Percentiles rank a stretch among this genome's conserved stretches.
These are phyloP conservation scores for Athrips mouffetella DNA, from an alignment of 2,888 invertebrate genomes.

Conservation along the genomic window DNA sequence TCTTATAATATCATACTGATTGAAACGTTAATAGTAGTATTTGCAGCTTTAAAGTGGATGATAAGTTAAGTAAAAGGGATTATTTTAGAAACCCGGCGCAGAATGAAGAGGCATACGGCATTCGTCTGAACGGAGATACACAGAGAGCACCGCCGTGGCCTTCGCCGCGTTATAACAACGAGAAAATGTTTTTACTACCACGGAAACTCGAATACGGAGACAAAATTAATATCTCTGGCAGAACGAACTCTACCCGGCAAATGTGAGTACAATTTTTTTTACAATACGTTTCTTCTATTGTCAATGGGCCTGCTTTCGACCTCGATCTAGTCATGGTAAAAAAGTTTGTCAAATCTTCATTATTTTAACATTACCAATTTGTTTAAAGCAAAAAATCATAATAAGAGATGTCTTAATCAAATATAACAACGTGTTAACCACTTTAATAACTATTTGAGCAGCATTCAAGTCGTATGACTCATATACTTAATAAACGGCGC, in stretches of 20 bases:
- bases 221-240: constrained; percentile 36
- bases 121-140: constrained; percentile 40
- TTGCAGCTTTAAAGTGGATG: neutral
- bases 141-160: constrained; percentile 43
- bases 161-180: constrained; percentile 32
- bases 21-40: neutral
- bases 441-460: too few species aligned
- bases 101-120: constrained; percentile 39
- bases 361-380: too few species aligned
- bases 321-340: too few species aligned
- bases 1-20: too few species aligned
- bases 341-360: too few species aligned
- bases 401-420: too few species aligned
- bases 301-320: too few species aligned
- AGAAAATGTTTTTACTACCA: constrained; percentile 53
- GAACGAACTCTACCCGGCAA: constrained; percentile 28
- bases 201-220: constrained; percentile 38
- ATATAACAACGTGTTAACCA: too few species aligned
- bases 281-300: neutral
- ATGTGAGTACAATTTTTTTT: constrained; percentile 31
- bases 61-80: neutral
- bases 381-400: too few species aligned
- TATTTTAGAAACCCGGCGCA: constrained; percentile 35
- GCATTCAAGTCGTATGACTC: too few species aligned
- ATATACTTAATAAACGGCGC: too few species aligned